Conservation (phyloP, 1,140 invertebrate genomes). For the Magallana gigas region DNA sequence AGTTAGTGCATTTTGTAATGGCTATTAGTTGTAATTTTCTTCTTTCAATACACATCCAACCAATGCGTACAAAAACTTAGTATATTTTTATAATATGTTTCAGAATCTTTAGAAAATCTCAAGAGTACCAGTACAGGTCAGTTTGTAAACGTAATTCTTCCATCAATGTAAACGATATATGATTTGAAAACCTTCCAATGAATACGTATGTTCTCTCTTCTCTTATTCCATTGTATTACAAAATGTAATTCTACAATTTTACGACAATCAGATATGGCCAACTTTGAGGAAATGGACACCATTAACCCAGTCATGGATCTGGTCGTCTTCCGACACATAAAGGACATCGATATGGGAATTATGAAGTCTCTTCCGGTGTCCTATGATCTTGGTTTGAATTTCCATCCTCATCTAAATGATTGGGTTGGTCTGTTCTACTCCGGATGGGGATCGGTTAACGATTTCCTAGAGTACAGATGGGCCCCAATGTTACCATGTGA, state of each 20-base stretch:
- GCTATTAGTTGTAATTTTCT: no score
- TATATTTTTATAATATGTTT: no score
- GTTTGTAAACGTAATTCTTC: no score
- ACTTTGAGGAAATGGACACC: constrained; percentile 4
- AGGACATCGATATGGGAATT: not conserved
- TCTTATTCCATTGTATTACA: no score
- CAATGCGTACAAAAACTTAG: no score
- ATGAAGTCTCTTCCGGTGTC: not conserved
- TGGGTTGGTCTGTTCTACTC: constrained; percentile 29
- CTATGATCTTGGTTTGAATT: constrained; percentile 15
- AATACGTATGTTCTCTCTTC: not conserved
- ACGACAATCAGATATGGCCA: not conserved
- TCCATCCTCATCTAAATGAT: constrained; percentile 11
- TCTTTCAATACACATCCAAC: no score
- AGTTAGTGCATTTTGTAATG: no score
- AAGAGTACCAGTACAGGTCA: no score
- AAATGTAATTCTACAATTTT: not conserved
- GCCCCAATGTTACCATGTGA: not conserved
- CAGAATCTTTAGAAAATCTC: no score
- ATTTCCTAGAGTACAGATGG: constrained; percentile 1
- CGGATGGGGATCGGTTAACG: not conserved
- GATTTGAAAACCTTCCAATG: not conserved
- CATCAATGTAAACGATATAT: not conserved
- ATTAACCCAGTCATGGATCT: constrained; percentile 18
- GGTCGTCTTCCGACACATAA: constrained; percentile 15